Base-by-base conservation (phyloP, 1,140 invertebrate genomes). In the Bombus impatiens region DNA sequence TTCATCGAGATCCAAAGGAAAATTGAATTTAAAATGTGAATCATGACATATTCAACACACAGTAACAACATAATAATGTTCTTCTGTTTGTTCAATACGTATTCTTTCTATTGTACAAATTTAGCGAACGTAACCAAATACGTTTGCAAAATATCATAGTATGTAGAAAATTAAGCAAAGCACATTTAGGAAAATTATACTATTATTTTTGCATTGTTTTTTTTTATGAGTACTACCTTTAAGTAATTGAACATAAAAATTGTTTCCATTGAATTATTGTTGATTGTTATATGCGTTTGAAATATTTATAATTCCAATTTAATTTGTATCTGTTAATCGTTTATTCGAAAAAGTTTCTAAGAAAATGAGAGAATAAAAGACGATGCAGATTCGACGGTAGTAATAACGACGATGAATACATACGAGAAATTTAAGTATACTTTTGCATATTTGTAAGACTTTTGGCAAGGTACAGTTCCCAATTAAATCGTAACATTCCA, bases 201-300 rank as follows among this genome's bases (percentile, higher is more conserved):
- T 35, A 84, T 62, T 83, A 87, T 37, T 40, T 84, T 87, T 81
- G 13, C 81, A 82, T 86, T 57, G 44, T 84, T 87, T 82, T 87
- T 78, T 83, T 18, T 59, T 65, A 70, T 78, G 44, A 83, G 78
- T 89, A 37, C 13, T 82, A 86, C 71, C 75, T 67, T 82, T 82
- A 88, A 47, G 42, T 68, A 72, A 84, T 81, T 86, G 84, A 72
- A 86, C 32, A n/a, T 32, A 53, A 47, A 84, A 87, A 82, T 89
- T 89, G 75, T 88, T 92, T 89, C 89, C 72, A 86, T 84, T 91
- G 92, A 91, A 80, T 92, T 89, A 80, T 91, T 92, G 90, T 91
- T 92, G 86, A 86, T 87, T 89, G 89, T 93, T 91, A 87, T 74
- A 71, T 32, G 35, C 81, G 62, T 89, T 87, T 53, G 42, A 87